These are phyloP conservation scores for Gallinago media DNA, from an alignment of 2,113 vertebrate genomes.

Conservation along the genomic window DNA sequence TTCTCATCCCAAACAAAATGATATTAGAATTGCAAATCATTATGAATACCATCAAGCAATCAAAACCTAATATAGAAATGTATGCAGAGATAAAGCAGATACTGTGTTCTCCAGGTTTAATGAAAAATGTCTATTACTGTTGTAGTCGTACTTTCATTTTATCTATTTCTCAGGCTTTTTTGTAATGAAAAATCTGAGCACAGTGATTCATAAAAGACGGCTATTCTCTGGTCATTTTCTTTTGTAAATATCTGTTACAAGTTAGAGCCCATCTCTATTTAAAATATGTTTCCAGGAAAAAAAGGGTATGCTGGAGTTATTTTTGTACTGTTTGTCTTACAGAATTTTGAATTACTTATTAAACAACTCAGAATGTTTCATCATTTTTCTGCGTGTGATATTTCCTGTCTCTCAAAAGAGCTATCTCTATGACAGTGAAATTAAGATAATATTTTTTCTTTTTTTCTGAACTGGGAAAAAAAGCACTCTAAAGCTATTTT, in stretches of 20 bases:
- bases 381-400: neutral
- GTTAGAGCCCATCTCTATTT: neutral
- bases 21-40: slow-evolving; percentile 78
- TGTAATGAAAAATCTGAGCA: neutral
- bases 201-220: neutral
- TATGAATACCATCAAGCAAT: slow-evolving; percentile 66
- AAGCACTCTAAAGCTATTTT: neutral
- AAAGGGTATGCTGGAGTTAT: neutral
- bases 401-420: neutral
- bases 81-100: slow-evolving; percentile 61
- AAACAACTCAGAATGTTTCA: neutral
- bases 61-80: slow-evolving; percentile 60
- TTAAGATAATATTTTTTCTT: neutral
- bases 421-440: neutral
- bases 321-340: neutral
- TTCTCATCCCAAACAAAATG: slow-evolving; percentile 67
- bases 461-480: neutral
- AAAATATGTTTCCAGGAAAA: neutral
- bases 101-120: slow-evolving; percentile 59
- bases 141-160: neutral
- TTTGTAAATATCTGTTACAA: neutral
- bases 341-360: neutral
- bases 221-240: neutral
- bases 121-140: slow-evolving; percentile 5
- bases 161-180: neutral